Percentiles rank a stretch among this genome's conserved stretches.
These are phyloP conservation scores for Balanococcus diminutus DNA, from an alignment of 2,888 invertebrate species.

Conservation along the genomic window DNA sequence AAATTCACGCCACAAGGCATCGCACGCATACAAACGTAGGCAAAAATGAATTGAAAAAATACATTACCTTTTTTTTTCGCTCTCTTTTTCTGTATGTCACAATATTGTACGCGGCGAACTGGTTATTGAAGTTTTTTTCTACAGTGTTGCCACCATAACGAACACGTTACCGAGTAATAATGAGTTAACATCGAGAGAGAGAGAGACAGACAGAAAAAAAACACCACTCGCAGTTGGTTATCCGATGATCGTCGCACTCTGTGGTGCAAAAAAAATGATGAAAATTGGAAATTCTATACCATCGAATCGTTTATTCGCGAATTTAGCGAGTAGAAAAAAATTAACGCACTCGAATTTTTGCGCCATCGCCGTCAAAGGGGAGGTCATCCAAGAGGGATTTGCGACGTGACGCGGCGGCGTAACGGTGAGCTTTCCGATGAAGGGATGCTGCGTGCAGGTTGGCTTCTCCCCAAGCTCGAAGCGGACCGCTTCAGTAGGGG, in stretches of 20 bases:
- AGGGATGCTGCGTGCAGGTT: constrained; percentile 50
- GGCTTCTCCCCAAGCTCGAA: not conserved
- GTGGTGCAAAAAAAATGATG: not conserved
- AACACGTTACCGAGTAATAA: not conserved
- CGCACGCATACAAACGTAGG: not conserved
- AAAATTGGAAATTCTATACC: not conserved
- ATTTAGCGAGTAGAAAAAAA: constrained; percentile 1
- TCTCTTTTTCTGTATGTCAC: not conserved
- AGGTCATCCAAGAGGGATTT: constrained; percentile 45
- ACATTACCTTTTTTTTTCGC: constrained; percentile 10
- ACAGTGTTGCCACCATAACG: constrained; percentile 38
- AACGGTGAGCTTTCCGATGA: not conserved
- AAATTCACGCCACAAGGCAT: not conserved
- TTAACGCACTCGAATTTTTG: constrained; percentile 44
- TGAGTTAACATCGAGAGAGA: not conserved
- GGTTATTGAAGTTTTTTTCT: not conserved
- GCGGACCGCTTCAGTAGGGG: not conserved
- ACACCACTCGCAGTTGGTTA: not conserved
- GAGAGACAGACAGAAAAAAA: not conserved
- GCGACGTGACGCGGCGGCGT: not conserved
- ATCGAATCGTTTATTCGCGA: not conserved
- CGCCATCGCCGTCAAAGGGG: not conserved
- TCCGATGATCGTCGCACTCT: not conserved
- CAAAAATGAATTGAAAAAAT: constrained; percentile 15
- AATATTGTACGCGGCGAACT: not conserved